These are phyloP conservation scores for Rhinoderma darwinii DNA, from an alignment of 2,113 vertebrate species.

Conservation along the genomic window DNA sequence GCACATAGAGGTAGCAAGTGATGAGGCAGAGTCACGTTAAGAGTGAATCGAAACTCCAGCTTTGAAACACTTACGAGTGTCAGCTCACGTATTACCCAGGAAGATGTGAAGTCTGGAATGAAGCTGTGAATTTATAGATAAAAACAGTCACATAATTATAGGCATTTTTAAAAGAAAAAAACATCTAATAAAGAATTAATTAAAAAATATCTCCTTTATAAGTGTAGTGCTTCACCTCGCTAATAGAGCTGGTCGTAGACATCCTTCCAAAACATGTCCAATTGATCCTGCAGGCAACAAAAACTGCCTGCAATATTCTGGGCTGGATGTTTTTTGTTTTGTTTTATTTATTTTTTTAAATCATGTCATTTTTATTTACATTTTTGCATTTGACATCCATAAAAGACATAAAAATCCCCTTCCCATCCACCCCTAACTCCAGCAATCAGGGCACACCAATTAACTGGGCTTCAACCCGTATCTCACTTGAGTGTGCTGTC, in stretches of 20 bases:
- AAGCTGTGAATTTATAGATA: slow-evolving; percentile 75
- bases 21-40: slow-evolving; percentile 95
- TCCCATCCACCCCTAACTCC: no score
- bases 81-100: slow-evolving; percentile 96
- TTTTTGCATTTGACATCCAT: no score
- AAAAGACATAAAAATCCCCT: no score
- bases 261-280: not conserved
- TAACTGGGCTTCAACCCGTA: no score
- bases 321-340: no score
- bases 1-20: slow-evolving; percentile 94
- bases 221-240: not conserved
- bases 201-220: no score
- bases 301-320: no score
- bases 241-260: not conserved
- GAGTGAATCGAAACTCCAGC: slow-evolving; percentile 88
- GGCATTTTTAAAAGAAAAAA: no score
- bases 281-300: not conserved
- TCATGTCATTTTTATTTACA: no score
- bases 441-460: no score
- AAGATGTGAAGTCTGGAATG: slow-evolving; percentile 98
- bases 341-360: no score
- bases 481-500: no score
- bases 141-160: not conserved
- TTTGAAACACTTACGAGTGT: slow-evolving; percentile 85
- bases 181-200: not conserved